phyloP scores from a whole-genome alignment of 2,113 vertebrate genomes.

The Gymnogyps californianus region DNA sequence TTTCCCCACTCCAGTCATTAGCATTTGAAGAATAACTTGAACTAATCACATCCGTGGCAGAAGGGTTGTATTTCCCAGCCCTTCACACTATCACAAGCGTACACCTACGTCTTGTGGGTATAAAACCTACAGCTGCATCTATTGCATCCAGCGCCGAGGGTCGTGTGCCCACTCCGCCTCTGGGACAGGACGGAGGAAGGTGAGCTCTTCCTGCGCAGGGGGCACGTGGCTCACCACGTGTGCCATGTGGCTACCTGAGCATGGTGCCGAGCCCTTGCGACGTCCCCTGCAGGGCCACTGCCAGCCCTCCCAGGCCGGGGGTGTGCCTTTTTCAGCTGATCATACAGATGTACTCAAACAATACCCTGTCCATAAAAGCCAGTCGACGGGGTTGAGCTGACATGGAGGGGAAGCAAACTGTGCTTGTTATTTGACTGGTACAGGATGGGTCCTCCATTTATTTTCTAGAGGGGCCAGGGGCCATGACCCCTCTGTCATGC shows the following conservation, averaged over 20 bases:
- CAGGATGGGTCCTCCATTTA: not conserved
- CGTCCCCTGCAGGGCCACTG: accelerated
- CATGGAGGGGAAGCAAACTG: not conserved
- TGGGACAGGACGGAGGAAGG: not conserved
- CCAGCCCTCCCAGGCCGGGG: accelerated
- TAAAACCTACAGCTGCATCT: not conserved
- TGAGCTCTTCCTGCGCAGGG: not conserved
- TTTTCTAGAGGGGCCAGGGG: not conserved
- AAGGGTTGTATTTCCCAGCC: not conserved
- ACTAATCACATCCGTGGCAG: accelerated
- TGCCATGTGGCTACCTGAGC: not conserved
- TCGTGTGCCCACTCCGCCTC: accelerated
- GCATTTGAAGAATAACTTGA: not conserved
- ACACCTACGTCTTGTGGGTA: not conserved
- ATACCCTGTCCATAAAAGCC: not conserved
- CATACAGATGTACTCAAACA: not conserved
- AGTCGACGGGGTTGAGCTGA: not conserved
- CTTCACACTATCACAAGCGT: accelerated
- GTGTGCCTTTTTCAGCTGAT: not conserved
- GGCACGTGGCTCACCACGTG: accelerated
- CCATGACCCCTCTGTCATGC: not conserved
- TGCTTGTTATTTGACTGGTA: not conserved
- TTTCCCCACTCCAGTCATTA: not conserved
- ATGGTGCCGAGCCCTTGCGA: not conserved
- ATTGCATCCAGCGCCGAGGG: accelerated